Conservation (phyloP, 2,797 vertebrate genomes). For the Characodon lateralis region DNA sequence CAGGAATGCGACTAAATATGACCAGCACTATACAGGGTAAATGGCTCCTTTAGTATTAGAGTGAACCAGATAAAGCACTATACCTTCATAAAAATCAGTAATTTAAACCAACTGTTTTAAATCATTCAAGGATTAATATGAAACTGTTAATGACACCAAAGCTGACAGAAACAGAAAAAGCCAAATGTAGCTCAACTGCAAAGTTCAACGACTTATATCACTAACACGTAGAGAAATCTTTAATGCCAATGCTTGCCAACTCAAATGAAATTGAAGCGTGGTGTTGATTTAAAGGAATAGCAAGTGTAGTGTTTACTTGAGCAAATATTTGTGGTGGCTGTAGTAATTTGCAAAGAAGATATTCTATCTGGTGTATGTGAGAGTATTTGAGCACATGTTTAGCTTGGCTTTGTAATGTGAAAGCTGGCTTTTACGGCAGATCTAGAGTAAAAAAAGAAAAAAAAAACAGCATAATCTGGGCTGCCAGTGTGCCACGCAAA, state of each 20-base stretch:
- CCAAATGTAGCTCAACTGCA: neutral
- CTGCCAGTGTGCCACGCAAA: conserved; percentile 61
- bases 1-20: neutral
- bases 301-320: conserved; percentile 48
- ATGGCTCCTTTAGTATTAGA: neutral
- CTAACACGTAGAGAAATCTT: neutral
- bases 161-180: neutral
- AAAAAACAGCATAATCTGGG: conserved; percentile 54
- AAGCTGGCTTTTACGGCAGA: conserved; percentile 62
- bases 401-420: conserved; percentile 54
- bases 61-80: neutral
- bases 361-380: conserved; percentile 57
- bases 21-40: neutral
- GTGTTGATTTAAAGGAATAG: conserved; percentile 38
- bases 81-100: neutral
- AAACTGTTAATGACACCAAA: neutral
- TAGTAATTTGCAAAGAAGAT: conserved; percentile 68
- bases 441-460: conserved; percentile 8
- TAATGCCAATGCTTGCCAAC: conserved; percentile 7
- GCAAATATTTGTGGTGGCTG: conserved; percentile 65
- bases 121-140: neutral
- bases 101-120: neutral
- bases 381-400: conserved; percentile 53
- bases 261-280: conserved; percentile 8
- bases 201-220: conserved; percentile 8